Conservation (phyloP, 2,888 invertebrate genomes). For the Netelia inedita region DNA sequence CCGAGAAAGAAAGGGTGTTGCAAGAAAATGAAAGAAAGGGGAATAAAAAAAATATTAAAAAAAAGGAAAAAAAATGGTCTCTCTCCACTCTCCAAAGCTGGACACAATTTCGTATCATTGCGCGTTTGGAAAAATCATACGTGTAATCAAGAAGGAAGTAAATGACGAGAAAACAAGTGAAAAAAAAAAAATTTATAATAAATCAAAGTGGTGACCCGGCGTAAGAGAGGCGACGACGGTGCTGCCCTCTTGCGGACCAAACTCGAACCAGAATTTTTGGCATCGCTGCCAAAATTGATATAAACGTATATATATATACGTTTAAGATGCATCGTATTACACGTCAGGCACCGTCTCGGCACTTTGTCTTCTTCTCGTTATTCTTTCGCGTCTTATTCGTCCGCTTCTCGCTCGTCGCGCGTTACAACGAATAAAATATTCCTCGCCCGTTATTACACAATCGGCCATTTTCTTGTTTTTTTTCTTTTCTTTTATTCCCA, state of each 20-base stretch:
- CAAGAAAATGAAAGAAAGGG: neutral
- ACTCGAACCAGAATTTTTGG: constrained; percentile 48
- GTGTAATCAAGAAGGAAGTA: too few species aligned
- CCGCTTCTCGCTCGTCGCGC: neutral
- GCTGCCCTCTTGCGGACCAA: constrained; percentile 22
- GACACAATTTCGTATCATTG: too few species aligned
- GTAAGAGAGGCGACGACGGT: too few species aligned
- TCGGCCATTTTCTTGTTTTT: too few species aligned
- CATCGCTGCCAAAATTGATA: constrained; percentile 29
- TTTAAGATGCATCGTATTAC: constrained; percentile 11
- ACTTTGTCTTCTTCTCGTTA: constrained; percentile 44
- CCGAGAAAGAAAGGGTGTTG: constrained; percentile 29
- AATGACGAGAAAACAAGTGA: neutral
- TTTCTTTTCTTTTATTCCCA: too few species aligned
- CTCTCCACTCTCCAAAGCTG: neutral
- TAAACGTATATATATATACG: constrained; percentile 6
- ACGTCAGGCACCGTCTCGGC: constrained; percentile 25
- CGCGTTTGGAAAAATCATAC: too few species aligned
- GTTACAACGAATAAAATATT: neutral
- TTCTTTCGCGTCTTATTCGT: constrained; percentile 42
- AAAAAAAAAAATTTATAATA: neutral
- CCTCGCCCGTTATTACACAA: neutral
- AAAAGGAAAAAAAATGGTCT: neutral
- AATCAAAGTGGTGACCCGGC: neutral
- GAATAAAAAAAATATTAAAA: neutral